Conservation (phyloP, 2,113 vertebrate genomes). For the Saimiri boliviensis region DNA sequence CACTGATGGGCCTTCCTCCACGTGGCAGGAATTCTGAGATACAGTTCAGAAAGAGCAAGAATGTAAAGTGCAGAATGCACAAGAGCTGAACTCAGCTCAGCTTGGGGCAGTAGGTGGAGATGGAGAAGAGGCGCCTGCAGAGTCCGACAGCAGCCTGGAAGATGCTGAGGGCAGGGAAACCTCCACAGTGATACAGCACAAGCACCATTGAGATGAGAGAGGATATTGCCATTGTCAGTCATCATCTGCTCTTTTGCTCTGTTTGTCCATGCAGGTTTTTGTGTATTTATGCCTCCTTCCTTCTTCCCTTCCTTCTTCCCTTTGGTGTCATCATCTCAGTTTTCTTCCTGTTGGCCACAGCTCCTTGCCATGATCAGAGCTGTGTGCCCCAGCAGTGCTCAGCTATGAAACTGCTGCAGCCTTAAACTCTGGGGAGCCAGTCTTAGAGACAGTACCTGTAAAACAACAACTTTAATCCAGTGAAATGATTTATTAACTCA, state of each 20-base stretch:
- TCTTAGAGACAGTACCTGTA: neutral
- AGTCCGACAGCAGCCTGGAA: neutral
- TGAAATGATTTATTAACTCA: neutral
- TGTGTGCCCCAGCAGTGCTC: neutral
- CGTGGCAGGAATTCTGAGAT: neutral
- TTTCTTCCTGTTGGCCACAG: neutral
- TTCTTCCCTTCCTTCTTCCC: neutral
- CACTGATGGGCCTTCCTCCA: neutral
- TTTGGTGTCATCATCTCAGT: neutral
- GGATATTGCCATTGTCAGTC: neutral
- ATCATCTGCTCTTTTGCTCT: neutral
- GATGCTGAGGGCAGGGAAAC: neutral
- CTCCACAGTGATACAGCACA: too few relatives aligned
- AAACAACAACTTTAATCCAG: neutral
- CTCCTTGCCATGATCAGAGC: neutral
- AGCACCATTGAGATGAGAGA: neutral
- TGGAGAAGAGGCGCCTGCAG: neutral
- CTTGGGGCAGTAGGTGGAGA: neutral
- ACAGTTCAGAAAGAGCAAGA: neutral
- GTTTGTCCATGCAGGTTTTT: neutral
- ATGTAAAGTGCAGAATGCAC: neutral
- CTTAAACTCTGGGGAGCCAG: neutral
- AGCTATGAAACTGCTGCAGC: neutral
- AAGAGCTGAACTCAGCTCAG: neutral
- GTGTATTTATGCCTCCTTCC: rapidly evolving